A percentile compares a stretch with the other conserved stretches of the same genome.
These are phyloP conservation scores for Eumerus sabulonum DNA, from an alignment of 2,888 invertebrate genomes.

Conservation along the genomic window DNA sequence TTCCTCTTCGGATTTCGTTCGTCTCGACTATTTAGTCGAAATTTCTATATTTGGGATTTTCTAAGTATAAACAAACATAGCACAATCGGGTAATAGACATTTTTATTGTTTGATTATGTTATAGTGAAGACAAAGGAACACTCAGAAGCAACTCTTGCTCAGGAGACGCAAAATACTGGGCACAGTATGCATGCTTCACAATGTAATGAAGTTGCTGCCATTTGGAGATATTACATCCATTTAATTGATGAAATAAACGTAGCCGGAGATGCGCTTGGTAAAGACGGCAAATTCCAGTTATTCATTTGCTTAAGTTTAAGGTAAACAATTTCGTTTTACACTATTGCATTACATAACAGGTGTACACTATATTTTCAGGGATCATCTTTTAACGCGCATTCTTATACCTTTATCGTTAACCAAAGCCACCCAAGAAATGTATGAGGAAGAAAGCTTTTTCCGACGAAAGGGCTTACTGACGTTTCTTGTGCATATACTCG, in stretches of 20 bases:
- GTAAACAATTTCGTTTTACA: slow-evolving; percentile 79
- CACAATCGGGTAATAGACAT: too few species aligned
- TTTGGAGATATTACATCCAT: slow-evolving; percentile 93
- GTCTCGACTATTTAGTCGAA: slow-evolving; percentile 93
- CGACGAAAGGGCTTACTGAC: slow-evolving; percentile 91
- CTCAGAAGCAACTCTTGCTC: slow-evolving; percentile 84
- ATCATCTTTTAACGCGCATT: slow-evolving; percentile 94
- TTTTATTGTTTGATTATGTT: too few species aligned
- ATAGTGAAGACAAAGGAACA: slow-evolving; percentile 83
- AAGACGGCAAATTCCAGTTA: slow-evolving; percentile 98
- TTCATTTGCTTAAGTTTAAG: slow-evolving; percentile 96
- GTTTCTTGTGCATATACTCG: slow-evolving; percentile 93
- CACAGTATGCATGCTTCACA: slow-evolving; percentile 63
- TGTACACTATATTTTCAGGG: slow-evolving; percentile 80
- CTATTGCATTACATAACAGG: neutral
- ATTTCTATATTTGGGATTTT: slow-evolving; percentile 99
- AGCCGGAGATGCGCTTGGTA: slow-evolving; percentile 88
- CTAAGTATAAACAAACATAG: slow-evolving; percentile 84
- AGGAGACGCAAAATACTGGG: slow-evolving; percentile 48
- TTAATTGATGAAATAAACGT: slow-evolving; percentile 93
- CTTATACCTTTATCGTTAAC: slow-evolving; percentile 94
- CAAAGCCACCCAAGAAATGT: slow-evolving; percentile 94
- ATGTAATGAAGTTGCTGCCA: slow-evolving; percentile 82
- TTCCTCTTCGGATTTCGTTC: slow-evolving; percentile 98
- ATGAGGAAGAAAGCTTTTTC: slow-evolving; percentile 96